Evolutionary conservation across 2,888 invertebrate genomes (phyloP), one percentile per base, ranked within the genome.

Genomic region (Halictus quadricinctus): DNA sequence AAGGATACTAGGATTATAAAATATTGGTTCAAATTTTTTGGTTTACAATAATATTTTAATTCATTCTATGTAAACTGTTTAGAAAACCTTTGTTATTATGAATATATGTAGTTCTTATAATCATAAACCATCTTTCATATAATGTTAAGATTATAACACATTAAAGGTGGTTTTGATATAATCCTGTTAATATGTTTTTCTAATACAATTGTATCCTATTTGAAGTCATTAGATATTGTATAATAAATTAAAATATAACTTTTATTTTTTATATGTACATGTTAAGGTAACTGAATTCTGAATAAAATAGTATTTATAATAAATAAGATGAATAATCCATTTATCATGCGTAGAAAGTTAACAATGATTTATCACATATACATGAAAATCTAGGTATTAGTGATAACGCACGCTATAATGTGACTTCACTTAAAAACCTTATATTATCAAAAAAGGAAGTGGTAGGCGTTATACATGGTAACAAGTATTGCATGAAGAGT

Each of bases 201-300:
- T 60, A 87, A 80, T 83, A 78, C 87, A 85, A 87, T 73, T 85
- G 73, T 84, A 87, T 81, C 70, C 77, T 87, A 83, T 81, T 83
- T 70, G 76, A 79, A 77, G 72, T 80, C 18, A 69, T 79, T 76
- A 87, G 72, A 83, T 83, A 88, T 41, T 88, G 88, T 88, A 89
- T 54, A 54, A 88, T 84, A 87, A 77, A 85, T 84, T 81, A 79
- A 86, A 88, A 85, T 86, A 85, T 82, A 76, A 79, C 80, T 87
- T 90, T 89, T 91, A 90, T 91, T 91, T 91, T 91, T 90, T 91
- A 90, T 88, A 90, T 87, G 86, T 87, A 88, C 72, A 79, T 84
- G 80, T 78, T 46, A 80, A 88, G 80, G 85, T 78, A 73, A 79
- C 50, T 69, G 70, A 79, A 86, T 46, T 82, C 77, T 82, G 86